Conservation (phyloP, 2,113 vertebrate genomes). For the Daubentonia madagascariensis region DNA sequence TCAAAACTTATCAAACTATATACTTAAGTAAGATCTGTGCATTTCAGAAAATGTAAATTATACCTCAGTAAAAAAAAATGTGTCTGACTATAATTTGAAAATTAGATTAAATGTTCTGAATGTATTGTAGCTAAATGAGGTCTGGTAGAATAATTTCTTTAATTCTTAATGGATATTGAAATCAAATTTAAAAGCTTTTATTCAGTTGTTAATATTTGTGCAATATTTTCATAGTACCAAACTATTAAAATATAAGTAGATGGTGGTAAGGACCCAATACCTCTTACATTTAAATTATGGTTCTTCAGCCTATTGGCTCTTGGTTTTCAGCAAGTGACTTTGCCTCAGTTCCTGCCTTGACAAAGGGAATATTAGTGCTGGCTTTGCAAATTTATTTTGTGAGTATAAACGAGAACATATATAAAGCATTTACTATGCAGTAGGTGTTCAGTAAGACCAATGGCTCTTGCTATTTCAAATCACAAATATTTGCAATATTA, state of each 20-base stretch:
- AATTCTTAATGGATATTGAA: slow-evolving; percentile 19
- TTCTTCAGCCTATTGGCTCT: neutral
- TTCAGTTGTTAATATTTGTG: slow-evolving; percentile 38
- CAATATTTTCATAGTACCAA: neutral
- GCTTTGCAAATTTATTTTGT: neutral
- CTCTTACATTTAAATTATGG: neutral
- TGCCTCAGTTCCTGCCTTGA: neutral
- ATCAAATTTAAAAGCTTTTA: slow-evolving; percentile 10
- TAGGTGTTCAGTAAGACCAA: neutral
- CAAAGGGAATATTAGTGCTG: fast-evolving
- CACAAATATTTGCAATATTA: neutral
- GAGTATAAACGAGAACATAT: fast-evolving
- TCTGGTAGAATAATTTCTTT: slow-evolving; percentile 14
- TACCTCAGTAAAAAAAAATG: neutral
- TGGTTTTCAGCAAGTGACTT: neutral
- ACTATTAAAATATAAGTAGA: neutral
- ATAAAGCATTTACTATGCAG: too few species aligned
- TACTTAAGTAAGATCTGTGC: neutral
- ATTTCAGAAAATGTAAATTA: slow-evolving; percentile 24
- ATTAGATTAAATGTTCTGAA: slow-evolving; percentile 44
- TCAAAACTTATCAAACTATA: neutral
- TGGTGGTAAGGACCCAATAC: neutral
- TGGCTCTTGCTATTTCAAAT: neutral
- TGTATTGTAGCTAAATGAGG: slow-evolving; percentile 19
- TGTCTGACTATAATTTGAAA: slow-evolving; percentile 39